phyloP scores from a whole-genome alignment of 2,113 vertebrate genomes.

The Oreochromis niloticus region DNA sequence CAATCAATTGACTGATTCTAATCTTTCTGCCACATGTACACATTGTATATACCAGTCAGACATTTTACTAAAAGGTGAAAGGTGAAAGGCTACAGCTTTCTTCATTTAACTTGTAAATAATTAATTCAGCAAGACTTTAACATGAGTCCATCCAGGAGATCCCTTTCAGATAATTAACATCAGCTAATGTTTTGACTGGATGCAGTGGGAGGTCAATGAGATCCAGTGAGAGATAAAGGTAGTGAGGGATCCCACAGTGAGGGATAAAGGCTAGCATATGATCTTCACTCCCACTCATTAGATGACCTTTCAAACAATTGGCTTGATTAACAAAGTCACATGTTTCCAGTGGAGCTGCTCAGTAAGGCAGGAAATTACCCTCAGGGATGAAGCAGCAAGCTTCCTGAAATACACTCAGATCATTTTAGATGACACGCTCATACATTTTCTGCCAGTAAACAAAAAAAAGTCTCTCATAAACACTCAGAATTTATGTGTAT shows the following conservation, averaged over 20 bases:
- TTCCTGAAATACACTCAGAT: not conserved
- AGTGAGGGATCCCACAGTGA: conserved; percentile 4
- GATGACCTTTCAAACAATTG: conserved; percentile 59
- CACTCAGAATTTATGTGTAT: not conserved
- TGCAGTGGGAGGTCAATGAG: conserved; percentile 23
- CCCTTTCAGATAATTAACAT: conserved; percentile 26
- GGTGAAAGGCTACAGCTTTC: accelerated
- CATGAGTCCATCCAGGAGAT: not conserved
- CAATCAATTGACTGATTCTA: not conserved
- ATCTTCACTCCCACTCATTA: conserved; percentile 52
- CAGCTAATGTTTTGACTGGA: conserved; percentile 42
- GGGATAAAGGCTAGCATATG: conserved; percentile 62
- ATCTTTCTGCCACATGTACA: not conserved
- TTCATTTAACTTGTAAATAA: not conserved
- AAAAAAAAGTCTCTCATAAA: not conserved
- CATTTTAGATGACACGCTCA: not conserved
- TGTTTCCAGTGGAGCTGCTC: conserved; percentile 21
- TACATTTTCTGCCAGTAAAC: not conserved
- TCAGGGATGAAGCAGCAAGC: not conserved
- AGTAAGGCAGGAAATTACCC: not conserved
- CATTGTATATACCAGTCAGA: not conserved
- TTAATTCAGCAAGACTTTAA: not conserved
- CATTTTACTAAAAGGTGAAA: not conserved
- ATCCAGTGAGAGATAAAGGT: conserved; percentile 41
- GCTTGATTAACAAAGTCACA: conserved; percentile 49